Evolutionary conservation across 2,888 invertebrate genomes (phyloP), one percentile per base, ranked within the genome.

Genomic region (Drosophila acutilabella): DNA sequence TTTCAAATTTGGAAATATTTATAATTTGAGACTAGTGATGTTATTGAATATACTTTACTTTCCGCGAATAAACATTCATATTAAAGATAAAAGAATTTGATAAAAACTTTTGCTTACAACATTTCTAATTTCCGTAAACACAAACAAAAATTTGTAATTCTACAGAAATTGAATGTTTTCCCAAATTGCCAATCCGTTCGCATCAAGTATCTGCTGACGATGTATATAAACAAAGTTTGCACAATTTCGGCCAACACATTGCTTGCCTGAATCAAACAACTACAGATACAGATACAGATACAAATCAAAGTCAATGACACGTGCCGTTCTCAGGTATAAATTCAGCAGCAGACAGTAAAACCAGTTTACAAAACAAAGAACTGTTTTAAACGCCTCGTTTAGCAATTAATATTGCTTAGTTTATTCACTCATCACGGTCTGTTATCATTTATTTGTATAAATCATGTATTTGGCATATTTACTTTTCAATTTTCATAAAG

Each of bases 391-490:
- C 59, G 89, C 77, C 60, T 70, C 78, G 88, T 69, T 86, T 68
- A 72, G 64, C 81, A 81, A 80, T 80, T 86, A 75, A 81, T 81
- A 81, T 60, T 30, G 40, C 38, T 75, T 52, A 73, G 60, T 51
- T 57, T 18, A 18, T 41, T 33, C 36, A 11, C 42, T n/a, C 18
- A 44, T 18, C 30, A 0, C 23, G 5, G 14, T 40, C 13, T 16
- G 36, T 13, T 36, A 11, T 40, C 20, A 13, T 23, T 66, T 40
- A 40, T 54, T 48, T 65, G 38, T 52, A 56, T 44, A 36, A 45
- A 23, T 52, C 57, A 64, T 87, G 85, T 33, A 48, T 69, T 78
- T 89, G 89, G 71, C 88, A 81, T 86, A 75, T 86, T 86, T 89
- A 78, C 82, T 60, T 78, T 81, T 67, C 40, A 58, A 61, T 52